Evolutionary conservation across 2,888 invertebrate genomes (phyloP), one percentile per base, ranked within the genome.

Genomic region (Mythimna impura): DNA sequence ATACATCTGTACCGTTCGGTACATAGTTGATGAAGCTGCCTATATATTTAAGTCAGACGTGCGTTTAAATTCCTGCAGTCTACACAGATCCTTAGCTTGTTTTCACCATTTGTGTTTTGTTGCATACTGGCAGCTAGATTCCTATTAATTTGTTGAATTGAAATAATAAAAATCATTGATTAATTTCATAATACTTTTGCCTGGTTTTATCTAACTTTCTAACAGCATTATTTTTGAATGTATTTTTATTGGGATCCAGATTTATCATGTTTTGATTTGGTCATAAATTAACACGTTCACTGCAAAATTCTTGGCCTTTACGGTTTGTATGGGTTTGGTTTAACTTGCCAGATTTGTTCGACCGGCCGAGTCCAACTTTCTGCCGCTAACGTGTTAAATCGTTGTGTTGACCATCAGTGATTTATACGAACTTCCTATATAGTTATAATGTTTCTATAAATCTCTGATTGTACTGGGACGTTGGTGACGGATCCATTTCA

Each of bases 171-270:
- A 55, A 47, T 36, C 4, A 25, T 43, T 65, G 0, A 50, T 54
- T 50, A 1, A 61, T 68, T 61, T 50, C 40, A 57, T 14, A 25
- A 52, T 57, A 40, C 62, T 69, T 77, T 77, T 57, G 62, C 40
- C 25, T 0, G 17, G 17, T 78, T 40, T 12, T 7, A 25, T 62
- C n/a, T 47, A 36, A 22, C 47, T 69, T n/a, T n/a, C 22, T 30
- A 40, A 40, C 9, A 43, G 50, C 22, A 20, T 54, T 25, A 0
- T 47, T 5, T 75, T n/a, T 0, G 36, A 20, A 5, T 12, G n/a
- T 36, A 17, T 30, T 14, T 68, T 60, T 55, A 66, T 87, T 87
- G 80, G 86, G 86, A 87, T 89, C 83, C 87, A 88, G 87, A 89
- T 89, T 86, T 78, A 82, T 77, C 65, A 85, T 86, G 83, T 73